Evolutionary conservation across 2,113 vertebrate species (phyloP).

Genomic region (Heloderma charlesbogerti): DNA sequence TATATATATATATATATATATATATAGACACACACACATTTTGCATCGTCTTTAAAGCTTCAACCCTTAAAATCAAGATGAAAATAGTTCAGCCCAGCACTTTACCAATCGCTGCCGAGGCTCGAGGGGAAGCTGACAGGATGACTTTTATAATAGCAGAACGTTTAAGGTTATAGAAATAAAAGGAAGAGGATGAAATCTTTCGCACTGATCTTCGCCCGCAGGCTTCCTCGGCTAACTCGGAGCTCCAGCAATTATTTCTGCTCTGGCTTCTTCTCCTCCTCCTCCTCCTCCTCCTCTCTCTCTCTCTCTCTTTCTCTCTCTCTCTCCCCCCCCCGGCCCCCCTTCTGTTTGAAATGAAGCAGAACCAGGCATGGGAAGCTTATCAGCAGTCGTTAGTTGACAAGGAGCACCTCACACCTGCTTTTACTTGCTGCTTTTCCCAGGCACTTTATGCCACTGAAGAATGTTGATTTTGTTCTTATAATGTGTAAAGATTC

Average conservation of each 20-base stretch:
- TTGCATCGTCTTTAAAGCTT: constrained; percentile 74
- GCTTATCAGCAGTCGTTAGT: constrained; percentile 81
- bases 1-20: not conserved
- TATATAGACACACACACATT: not conserved
- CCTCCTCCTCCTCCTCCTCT: not conserved
- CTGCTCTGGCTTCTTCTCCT: constrained; percentile 76
- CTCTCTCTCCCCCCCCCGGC: constrained; percentile 63
- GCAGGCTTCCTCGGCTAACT: constrained; percentile 81
- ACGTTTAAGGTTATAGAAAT: constrained; percentile 87
- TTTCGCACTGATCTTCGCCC: constrained; percentile 85
- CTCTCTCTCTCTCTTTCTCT: constrained; percentile 70
- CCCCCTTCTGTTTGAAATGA: constrained; percentile 85
- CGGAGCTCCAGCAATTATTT: constrained; percentile 86
- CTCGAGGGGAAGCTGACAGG: constrained; percentile 82
- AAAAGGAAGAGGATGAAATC: constrained; percentile 86
- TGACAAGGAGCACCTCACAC: constrained; percentile 81
- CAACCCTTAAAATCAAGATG: constrained; percentile 77
- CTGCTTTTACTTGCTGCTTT: constrained; percentile 81
- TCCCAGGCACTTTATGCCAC: constrained; percentile 81
- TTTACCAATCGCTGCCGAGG: constrained; percentile 77
- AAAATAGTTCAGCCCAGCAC: constrained; percentile 79
- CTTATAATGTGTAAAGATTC: constrained; percentile 85
- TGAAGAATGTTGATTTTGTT: constrained; percentile 81
- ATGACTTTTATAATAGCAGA: constrained; percentile 87
- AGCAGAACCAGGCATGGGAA: constrained; percentile 81